phyloP scores from a whole-genome alignment of 1,140 invertebrate genomes.

The Luehdorfia chinensis region DNA sequence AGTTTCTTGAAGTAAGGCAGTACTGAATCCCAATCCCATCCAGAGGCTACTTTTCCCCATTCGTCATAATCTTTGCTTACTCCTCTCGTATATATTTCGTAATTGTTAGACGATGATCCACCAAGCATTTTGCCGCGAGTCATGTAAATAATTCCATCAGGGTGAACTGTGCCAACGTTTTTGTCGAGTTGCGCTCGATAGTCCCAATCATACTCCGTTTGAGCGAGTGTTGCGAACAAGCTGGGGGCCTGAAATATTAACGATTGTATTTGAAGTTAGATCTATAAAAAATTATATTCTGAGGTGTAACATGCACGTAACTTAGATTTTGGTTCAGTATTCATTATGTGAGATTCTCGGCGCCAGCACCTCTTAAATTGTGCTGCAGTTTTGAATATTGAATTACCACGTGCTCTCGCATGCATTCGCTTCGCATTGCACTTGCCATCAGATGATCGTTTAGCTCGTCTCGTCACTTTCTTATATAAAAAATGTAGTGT shows the following conservation, averaged over 20 bases:
- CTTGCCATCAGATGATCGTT: too few species aligned
- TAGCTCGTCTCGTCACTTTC: too few species aligned
- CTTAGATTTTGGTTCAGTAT: too few species aligned
- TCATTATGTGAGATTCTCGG: too few species aligned
- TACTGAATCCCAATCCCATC: slow-evolving; percentile 88
- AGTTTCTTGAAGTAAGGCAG: slow-evolving; percentile 62
- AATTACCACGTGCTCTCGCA: too few species aligned
- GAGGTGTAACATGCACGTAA: too few species aligned
- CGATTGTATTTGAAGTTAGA: too few species aligned
- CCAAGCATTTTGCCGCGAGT: slow-evolving; percentile 80
- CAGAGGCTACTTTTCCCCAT: slow-evolving; percentile 79
- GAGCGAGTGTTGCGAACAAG: slow-evolving; percentile 37
- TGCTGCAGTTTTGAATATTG: too few species aligned
- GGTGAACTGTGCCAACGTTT: slow-evolving; percentile 39
- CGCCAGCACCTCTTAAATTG: too few species aligned
- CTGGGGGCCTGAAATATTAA: slow-evolving; percentile 50
- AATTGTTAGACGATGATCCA: slow-evolving; percentile 86
- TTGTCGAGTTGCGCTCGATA: slow-evolving; percentile 41
- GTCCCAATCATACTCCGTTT: slow-evolving; percentile 55
- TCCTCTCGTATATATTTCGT: slow-evolving; percentile 88
- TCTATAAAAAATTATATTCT: too few species aligned
- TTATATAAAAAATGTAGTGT: too few species aligned
- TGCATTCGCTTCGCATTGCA: too few species aligned
- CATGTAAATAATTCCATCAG: slow-evolving; percentile 27
- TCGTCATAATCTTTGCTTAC: slow-evolving; percentile 86